These are phyloP conservation scores for Gymnoscopelus braueri DNA, from an alignment of 2,797 vertebrate species.

Conservation along the genomic window DNA sequence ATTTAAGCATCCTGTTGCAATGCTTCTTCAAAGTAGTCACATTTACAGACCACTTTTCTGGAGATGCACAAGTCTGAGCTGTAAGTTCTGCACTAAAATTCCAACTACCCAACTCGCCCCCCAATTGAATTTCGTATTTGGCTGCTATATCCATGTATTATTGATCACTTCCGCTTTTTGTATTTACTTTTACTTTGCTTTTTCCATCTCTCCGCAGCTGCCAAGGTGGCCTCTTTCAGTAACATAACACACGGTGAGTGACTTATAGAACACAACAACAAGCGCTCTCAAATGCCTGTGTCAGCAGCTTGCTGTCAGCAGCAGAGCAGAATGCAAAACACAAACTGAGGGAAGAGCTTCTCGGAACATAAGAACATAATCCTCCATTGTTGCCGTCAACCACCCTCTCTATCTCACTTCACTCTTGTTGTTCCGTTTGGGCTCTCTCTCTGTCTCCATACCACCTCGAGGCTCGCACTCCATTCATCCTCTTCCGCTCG, in stretches of 20 bases:
- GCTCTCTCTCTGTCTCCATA: background rate
- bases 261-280: slow-evolving; percentile 51
- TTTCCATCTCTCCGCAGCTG: slow-evolving; percentile 60
- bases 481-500: no score
- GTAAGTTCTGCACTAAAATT: slow-evolving; percentile 54
- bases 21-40: slow-evolving; percentile 67
- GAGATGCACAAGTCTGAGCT: slow-evolving; percentile 44
- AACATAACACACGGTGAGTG: slow-evolving; percentile 73
- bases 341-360: slow-evolving; percentile 50
- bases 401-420: slow-evolving; percentile 16
- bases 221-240: slow-evolving; percentile 54
- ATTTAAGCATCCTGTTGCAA: slow-evolving; percentile 63
- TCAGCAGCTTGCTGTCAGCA: slow-evolving; percentile 72
- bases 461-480: no score
- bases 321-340: slow-evolving; percentile 57
- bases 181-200: slow-evolving; percentile 9
- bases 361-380: slow-evolving; percentile 72
- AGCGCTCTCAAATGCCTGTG: slow-evolving; percentile 56
- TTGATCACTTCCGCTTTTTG: slow-evolving; percentile 62
- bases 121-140: slow-evolving; percentile 64
- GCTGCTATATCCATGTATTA: slow-evolving; percentile 63
- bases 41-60: slow-evolving; percentile 51
- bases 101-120: slow-evolving; percentile 24
- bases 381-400: slow-evolving; percentile 65
- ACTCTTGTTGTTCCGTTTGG: slow-evolving; percentile 20